Base-by-base conservation (phyloP, 2,888 invertebrate genomes). In the Barypeithes pellucidus region DNA sequence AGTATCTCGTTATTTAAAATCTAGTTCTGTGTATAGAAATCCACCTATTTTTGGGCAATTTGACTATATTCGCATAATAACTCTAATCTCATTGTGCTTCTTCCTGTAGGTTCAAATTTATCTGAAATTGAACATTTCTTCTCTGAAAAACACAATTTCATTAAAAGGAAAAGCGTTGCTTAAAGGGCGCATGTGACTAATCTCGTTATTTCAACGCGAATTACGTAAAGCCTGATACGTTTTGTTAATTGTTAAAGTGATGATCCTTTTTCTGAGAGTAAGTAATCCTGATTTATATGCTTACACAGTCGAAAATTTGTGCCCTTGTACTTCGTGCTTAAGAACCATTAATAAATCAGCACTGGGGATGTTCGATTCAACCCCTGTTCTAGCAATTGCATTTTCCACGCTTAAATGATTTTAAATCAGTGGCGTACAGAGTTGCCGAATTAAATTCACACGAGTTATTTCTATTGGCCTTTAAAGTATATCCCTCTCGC, bases 281-380 rank as follows among this genome's bases (percentile, higher is more conserved):
- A 43, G 57, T 75, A 75, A 75, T 75, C 69, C 75, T 60, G 72
- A 72, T 75, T 72, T 75, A 72, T 75, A 36, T 72, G 75, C 72
- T 67, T 71, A 54, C 67, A 72, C 68, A 72, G 68, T 62, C 68
- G 75, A 75, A 75, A 75, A 72, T 75, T 75, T 70, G 69, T 72
- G 69, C 66, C 73, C 73, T 73, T 72, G 72, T 75, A 70, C 63
- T 73, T 72, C 75, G 69, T 75, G 75, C 62, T 75, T 75, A 75
- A 75, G 75, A 72, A 73, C 75, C 73, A 72, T 75, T 75, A 72
- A 75, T 75, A 75, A 75, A 75, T 75, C 75, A 75, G 70, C 70
- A 43, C 61, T 45, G 66, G 75, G 71, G 74, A 75, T 71, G 63
- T 75, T 75, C 70, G 71, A 75, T 71, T 62, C 74, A 65, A 41